Conservation (phyloP, 1,140 invertebrate species). For the Brachionus angularis region DNA sequence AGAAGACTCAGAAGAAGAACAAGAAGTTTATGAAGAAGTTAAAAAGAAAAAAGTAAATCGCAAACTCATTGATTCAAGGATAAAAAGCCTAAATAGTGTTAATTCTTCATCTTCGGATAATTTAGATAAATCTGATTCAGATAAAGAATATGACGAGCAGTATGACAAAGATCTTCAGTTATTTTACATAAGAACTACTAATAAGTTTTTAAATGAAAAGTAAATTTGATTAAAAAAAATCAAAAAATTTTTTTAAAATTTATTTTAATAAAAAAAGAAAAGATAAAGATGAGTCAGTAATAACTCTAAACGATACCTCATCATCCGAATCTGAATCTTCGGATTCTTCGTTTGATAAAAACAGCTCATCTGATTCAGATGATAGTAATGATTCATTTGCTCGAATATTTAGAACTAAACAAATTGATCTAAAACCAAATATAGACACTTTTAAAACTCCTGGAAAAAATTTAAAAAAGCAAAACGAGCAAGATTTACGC, state of each 20-base stretch:
- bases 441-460: conserved; percentile 5
- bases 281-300: background rate
- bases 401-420: conserved; percentile 7
- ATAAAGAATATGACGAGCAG: conserved; percentile 25
- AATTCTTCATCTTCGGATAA: conserved; percentile 21
- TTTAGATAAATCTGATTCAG: conserved; percentile 12
- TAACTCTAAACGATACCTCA: background rate
- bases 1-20: background rate
- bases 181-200: conserved; percentile 37
- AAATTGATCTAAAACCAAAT: background rate
- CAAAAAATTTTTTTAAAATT: conserved; percentile 2
- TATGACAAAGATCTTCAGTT: conserved; percentile 22
- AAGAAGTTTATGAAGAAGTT: background rate
- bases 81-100: background rate
- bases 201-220: too few species aligned
- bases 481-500: background rate
- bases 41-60: conserved; percentile 2
- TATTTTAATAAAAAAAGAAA: background rate
- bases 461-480: background rate
- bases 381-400: conserved; percentile 25
- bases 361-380: conserved; percentile 25
- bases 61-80: conserved; percentile 10
- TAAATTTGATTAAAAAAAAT: conserved; percentile 6
- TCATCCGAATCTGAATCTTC: background rate
- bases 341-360: background rate